Evolutionary conservation across 2,888 invertebrate species (phyloP).

Genomic region (Chaitophorus viminalis): DNA sequence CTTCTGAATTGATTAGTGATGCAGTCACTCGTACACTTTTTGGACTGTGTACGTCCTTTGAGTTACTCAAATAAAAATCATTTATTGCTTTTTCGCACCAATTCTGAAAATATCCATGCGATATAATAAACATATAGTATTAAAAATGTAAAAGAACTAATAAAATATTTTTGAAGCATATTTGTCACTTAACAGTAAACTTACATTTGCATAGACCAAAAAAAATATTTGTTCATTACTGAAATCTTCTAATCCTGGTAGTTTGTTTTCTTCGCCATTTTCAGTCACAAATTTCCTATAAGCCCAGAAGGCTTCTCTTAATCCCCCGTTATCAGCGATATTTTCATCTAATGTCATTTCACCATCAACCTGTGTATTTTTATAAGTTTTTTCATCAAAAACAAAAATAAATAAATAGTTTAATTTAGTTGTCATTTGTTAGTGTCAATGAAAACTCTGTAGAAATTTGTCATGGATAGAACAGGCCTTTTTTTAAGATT

Average conservation of each 20-base stretch:
- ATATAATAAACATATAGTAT: slow-evolving; percentile 28
- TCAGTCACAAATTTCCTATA: slow-evolving; percentile 70
- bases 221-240: slow-evolving; percentile 83
- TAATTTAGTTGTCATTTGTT: too few species aligned
- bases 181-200: slow-evolving; percentile 32
- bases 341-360: slow-evolving; percentile 86
- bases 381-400: too few species aligned
- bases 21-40: slow-evolving; percentile 78
- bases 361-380: slow-evolving; percentile 73
- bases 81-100: slow-evolving; percentile 85
- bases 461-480: too few species aligned
- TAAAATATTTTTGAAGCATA: too few species aligned
- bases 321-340: slow-evolving; percentile 90
- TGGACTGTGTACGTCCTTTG: slow-evolving; percentile 77
- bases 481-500: too few species aligned
- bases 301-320: slow-evolving; percentile 81
- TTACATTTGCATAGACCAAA: slow-evolving; percentile 81
- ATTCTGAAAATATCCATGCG: slow-evolving; percentile 70
- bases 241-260: slow-evolving; percentile 77
- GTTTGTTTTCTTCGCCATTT: slow-evolving; percentile 69
- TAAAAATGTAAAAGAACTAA: too few species aligned
- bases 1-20: slow-evolving; percentile 75
- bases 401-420: too few species aligned
- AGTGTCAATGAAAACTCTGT: too few species aligned
- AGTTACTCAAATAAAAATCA: slow-evolving; percentile 75